Evolutionary conservation across 2,888 invertebrate genomes (phyloP), one percentile per base, ranked within the genome.

Genomic region (Epicampocera succincta): DNA sequence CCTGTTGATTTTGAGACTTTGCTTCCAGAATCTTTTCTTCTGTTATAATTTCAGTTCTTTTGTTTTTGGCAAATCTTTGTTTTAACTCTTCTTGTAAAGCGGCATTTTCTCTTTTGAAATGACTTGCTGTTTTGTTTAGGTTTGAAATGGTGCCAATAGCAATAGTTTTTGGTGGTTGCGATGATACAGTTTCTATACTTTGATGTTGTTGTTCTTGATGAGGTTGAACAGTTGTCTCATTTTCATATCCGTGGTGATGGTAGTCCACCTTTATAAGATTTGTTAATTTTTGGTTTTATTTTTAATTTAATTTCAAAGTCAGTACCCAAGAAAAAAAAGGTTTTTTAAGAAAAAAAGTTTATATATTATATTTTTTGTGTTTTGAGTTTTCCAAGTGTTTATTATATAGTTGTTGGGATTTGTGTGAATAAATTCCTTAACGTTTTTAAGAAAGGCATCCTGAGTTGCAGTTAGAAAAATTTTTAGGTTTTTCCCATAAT

Each of bases 71-170:
- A 69, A 81, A 73, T 63, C 77, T 76, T 77, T 84, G 80, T 75
- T 85, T 82, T 63, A 72, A 29, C 65, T 83, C 77, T 78, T 75
- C 82, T 71, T 80, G 71, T 66, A 83, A 69, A 68, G 84, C 84
- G 71, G 60, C 73, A 82, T 80, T 84, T 80, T 80, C 85, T 79
- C 72, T 80, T 50, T 77, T 78, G 71, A 83, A 80, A 78, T 80
- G 29, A 40, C 12, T 48, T 17, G 40, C 19, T 13, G 29, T n/a
- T 63, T 52, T 60, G 11, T 15, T 54, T 25, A 17, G 6, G 5
- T 9, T 54, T 2, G 68, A n/a, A 65, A 48, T 50, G 73, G 83
- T 80, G 33, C 17, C 17, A 61, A 19, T 44, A 40, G 61, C 81
- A 66, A 13, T 72, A 73, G 46, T 44, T 65, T 42, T 44, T 50